phyloP scores from a whole-genome alignment of 2,888 invertebrate species.

The Hypercompe scribonia region DNA sequence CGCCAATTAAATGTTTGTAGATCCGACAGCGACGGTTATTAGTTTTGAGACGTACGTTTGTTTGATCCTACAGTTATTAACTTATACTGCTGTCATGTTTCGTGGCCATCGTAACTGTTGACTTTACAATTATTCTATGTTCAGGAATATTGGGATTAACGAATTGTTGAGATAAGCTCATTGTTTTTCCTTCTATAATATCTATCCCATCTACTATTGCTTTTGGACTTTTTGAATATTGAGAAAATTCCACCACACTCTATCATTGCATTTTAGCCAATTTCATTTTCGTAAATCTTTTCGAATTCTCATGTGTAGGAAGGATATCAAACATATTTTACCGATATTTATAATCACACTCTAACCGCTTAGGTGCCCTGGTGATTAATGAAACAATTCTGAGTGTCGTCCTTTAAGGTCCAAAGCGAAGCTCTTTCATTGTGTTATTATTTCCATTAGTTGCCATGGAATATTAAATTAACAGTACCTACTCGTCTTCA shows the following conservation, averaged over 20 bases:
- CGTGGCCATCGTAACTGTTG: slow-evolving; percentile 21
- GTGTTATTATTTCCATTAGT: not conserved
- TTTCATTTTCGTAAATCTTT: not conserved
- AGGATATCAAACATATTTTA: too few relatives aligned
- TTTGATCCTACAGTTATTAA: slow-evolving; percentile 35
- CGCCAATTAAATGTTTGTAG: slow-evolving; percentile 76
- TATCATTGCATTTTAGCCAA: too few relatives aligned
- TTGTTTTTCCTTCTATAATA: not conserved
- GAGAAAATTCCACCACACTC: too few relatives aligned
- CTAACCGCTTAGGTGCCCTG: not conserved
- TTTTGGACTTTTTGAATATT: not conserved
- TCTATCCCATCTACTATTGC: not conserved
- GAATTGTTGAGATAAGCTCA: not conserved
- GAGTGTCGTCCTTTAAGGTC: not conserved
- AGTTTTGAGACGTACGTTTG: slow-evolving; percentile 55
- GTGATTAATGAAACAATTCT: not conserved
- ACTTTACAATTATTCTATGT: not conserved
- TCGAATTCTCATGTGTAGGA: not conserved
- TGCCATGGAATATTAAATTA: too few relatives aligned
- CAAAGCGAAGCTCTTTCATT: not conserved
- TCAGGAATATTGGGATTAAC: not conserved
- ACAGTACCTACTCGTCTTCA: not conserved
- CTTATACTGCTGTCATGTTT: slow-evolving; percentile 37
- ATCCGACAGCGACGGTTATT: slow-evolving; percentile 72
- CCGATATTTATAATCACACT: not conserved